Base-by-base conservation (phyloP, 2,797 vertebrate species). In the Bucorvus abyssinicus region DNA sequence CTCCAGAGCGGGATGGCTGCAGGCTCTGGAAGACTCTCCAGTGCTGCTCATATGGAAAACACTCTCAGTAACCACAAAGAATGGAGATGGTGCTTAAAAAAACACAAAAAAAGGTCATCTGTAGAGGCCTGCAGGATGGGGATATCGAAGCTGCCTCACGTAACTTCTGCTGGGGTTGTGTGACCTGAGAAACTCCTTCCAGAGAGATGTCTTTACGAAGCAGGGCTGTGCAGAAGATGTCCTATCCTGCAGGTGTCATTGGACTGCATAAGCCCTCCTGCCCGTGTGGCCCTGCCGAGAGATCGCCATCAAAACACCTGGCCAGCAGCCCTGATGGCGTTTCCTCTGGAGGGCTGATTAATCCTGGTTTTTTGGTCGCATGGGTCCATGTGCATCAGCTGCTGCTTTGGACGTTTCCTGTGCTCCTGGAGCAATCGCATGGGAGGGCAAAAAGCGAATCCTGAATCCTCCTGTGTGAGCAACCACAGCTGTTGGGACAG, bases 251-350 rank as follows among this genome's bases (percentile, higher is more conserved):
- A 12, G 12, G 2, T 40, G 23, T 30, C 53, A 6, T 27, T 18
- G 50, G 42, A 3, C 50, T 68, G 71, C 61, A 42, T 70, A 53
- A 32, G 80, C 30, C 53, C 8, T 14, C 6, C 32, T 0, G 2
- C 32, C 11, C 0, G 0, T 1, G 2, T 52, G 38, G 69, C 27
- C 53, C 22, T 0, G 0, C 44, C 1, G 3, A 30, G 45, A 75
- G 17, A 7, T 40, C 34, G 6, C 16, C 10, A 5, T 45, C 30
- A 9, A 9, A 26, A 7, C 63, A 4, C 19, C 21, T 22, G 0
- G 19, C 49, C 38, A 6, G 4, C 30, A 53, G 36, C 49, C 44
- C 32, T 45, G 1, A 2, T 1, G 68, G n/a, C 3, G 1, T 23
- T 50, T 69, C 79, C 52, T 79, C 9, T 0, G 20, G 79, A 57